These are phyloP conservation scores for Empidonax traillii DNA, from an alignment of 2,113 vertebrate species.

Conservation along the genomic window DNA sequence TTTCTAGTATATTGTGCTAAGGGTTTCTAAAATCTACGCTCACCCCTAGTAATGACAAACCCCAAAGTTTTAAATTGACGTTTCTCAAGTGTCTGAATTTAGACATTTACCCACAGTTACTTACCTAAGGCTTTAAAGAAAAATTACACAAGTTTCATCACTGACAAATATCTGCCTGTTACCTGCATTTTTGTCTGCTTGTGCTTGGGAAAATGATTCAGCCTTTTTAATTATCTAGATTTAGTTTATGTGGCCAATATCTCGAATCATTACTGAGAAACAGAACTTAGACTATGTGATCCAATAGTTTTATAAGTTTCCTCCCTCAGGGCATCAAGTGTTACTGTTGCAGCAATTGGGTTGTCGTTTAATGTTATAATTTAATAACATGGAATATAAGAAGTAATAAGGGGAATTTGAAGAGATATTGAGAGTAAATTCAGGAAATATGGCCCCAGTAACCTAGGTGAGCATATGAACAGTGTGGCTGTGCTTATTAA, in stretches of 20 bases:
- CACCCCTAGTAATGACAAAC: neutral
- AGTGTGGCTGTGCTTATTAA: neutral
- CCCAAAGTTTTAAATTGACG: neutral
- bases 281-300: neutral
- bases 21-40: neutral
- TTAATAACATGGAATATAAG: neutral
- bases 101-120: neutral
- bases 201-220: neutral
- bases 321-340: neutral
- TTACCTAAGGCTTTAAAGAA: neutral
- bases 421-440: neutral
- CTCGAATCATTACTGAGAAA: neutral
- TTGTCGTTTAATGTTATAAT: neutral
- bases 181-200: neutral
- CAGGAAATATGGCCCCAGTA: neutral
- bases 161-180: neutral
- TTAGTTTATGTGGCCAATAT: neutral
- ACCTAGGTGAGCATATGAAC: neutral
- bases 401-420: neutral
- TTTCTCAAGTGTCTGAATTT: neutral
- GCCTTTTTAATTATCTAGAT: neutral
- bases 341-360: neutral
- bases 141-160: neutral
- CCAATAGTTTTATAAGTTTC: neutral
- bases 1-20: neutral